A percentile compares a stretch with the other conserved stretches of the same genome.
phyloP scores from a whole-genome alignment of 2,888 invertebrate species.

The Brenthis daphne region DNA sequence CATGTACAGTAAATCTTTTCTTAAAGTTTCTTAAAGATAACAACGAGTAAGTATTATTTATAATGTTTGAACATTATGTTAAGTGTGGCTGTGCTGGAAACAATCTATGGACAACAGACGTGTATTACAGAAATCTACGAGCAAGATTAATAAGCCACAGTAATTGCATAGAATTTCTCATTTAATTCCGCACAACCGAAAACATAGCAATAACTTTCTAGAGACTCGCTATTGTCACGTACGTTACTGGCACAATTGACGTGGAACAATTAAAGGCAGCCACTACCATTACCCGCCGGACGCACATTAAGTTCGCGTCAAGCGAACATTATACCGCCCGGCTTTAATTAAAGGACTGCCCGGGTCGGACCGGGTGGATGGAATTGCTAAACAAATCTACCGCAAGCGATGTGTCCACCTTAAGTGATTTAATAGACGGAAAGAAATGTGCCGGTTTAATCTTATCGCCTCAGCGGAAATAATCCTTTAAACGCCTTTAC shows the following conservation, averaged over 20 bases:
- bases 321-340: conserved; percentile 75
- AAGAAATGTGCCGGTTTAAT: conserved; percentile 77
- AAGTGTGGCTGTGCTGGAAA: neutral
- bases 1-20: no score
- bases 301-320: conserved; percentile 78
- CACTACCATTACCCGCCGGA: conserved; percentile 73
- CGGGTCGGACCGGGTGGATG: conserved; percentile 70
- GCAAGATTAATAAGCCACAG: conserved; percentile 16
- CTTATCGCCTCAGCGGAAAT: conserved; percentile 53
- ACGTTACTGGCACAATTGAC: conserved; percentile 66
- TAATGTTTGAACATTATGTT: neutral
- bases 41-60: neutral
- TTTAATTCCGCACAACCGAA: conserved; percentile 20
- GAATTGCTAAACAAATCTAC: conserved; percentile 82
- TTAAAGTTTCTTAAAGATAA: no score
- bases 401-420: conserved; percentile 80
- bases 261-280: conserved; percentile 74
- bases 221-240: conserved; percentile 31
- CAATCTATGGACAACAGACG: neutral
- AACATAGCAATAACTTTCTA: conserved; percentile 26
- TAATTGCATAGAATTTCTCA: conserved; percentile 12
- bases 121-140: neutral
- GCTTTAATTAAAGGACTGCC: conserved; percentile 81
- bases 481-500: conserved; percentile 40
- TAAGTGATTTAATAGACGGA: conserved; percentile 82